Evolutionary conservation across 1,140 invertebrate genomes (phyloP).

Genomic region (Drosophila rufa): DNA sequence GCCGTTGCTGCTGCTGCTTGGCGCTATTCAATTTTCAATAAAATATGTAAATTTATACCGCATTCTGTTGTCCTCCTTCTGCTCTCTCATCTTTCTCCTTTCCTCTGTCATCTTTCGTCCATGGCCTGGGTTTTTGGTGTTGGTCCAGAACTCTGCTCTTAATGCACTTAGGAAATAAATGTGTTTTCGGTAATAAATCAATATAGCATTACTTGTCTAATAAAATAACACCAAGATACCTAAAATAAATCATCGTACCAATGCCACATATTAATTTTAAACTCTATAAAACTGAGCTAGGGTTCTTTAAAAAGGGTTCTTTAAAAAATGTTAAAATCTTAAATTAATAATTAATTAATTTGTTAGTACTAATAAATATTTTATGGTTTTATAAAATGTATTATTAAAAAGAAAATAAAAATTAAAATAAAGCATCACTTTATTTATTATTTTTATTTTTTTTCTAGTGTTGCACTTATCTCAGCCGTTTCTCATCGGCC

Average conservation of each 20-base stretch:
- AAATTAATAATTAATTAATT: no score
- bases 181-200: background rate
- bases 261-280: background rate
- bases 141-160: slow-evolving; percentile 6
- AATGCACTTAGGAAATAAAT: slow-evolving; percentile 16
- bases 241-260: background rate
- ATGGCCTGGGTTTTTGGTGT: slow-evolving; percentile 23
- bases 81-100: slow-evolving; percentile 26
- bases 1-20: slow-evolving; percentile 16
- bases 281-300: background rate
- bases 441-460: slow-evolving; percentile 2
- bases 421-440: background rate
- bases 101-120: slow-evolving; percentile 20
- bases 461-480: slow-evolving; percentile 45
- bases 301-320: background rate
- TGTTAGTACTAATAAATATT: background rate
- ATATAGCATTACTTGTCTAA: background rate
- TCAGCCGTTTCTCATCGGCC: slow-evolving; percentile 60
- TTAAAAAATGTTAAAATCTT: background rate
- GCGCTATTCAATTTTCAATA: slow-evolving; percentile 81
- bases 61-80: slow-evolving; percentile 64
- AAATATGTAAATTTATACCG: slow-evolving; percentile 82
- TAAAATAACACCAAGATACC: background rate
- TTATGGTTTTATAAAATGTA: background rate
- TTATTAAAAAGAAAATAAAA: background rate